Conservation (phyloP, 2,888 invertebrate species). For the Conomelus anceps region DNA sequence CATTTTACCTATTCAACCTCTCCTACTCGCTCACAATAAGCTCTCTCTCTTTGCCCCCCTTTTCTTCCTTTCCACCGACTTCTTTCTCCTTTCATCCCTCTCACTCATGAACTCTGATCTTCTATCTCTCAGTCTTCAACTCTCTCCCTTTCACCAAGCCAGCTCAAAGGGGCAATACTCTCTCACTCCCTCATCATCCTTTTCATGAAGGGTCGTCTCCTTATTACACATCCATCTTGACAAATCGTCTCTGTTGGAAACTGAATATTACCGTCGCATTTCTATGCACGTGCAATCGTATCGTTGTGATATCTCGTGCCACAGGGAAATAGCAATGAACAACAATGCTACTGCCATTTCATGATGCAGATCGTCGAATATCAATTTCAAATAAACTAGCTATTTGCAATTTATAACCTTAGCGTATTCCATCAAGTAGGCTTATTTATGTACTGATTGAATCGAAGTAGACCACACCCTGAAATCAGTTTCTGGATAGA, state of each 20-base stretch:
- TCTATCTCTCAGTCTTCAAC: too few species aligned
- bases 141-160: background rate
- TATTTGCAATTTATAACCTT: background rate
- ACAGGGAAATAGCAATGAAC: background rate
- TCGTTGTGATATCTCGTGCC: background rate
- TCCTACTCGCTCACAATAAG: too few species aligned
- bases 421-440: background rate
- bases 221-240: background rate
- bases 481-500: too few species aligned
- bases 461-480: background rate
- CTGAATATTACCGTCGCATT: background rate
- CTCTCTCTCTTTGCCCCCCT: background rate
- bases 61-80: background rate
- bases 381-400: background rate
- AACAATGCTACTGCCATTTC: background rate
- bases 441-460: background rate
- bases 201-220: background rate
- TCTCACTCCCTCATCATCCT: background rate
- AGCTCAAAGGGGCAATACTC: too few species aligned
- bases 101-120: too few species aligned
- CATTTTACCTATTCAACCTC: too few species aligned
- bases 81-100: too few species aligned
- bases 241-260: background rate
- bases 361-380: background rate
- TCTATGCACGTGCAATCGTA: background rate